A percentile compares a stretch with the other conserved stretches of the same genome.
Conservation (phyloP, 2,888 invertebrate genomes). For the Pachydiplax longipennis region DNA sequence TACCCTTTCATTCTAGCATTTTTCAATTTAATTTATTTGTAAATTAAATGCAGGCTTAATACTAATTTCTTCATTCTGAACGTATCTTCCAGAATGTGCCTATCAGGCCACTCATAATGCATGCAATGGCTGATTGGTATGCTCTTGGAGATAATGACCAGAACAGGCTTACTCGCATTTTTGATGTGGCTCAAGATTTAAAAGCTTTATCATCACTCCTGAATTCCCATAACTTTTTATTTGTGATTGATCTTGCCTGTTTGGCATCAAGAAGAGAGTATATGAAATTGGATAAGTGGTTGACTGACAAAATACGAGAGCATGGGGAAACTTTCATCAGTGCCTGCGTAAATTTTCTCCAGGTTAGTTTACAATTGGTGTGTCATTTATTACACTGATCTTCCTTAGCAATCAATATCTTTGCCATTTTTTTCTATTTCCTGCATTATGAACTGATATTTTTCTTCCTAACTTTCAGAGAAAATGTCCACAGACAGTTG, state of each 20-base stretch:
- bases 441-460: background rate
- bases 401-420: background rate
- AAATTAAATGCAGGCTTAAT: no score
- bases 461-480: conserved; percentile 61
- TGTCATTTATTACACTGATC: background rate
- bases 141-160: conserved; percentile 91
- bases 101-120: conserved; percentile 87
- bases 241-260: conserved; percentile 97
- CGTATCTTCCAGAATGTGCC: conserved; percentile 63
- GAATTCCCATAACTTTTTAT: conserved; percentile 91
- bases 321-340: conserved; percentile 91
- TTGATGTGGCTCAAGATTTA: conserved; percentile 94
- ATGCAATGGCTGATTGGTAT: conserved; percentile 98
- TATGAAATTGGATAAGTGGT: conserved; percentile 97
- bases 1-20: no score
- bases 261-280: conserved; percentile 96
- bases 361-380: conserved; percentile 57
- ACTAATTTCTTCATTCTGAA: no score
- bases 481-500: conserved; percentile 86
- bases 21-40: no score
- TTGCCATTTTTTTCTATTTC: background rate
- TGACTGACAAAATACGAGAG: conserved; percentile 94
- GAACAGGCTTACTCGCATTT: conserved; percentile 87
- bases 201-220: conserved; percentile 88
- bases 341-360: conserved; percentile 86